phyloP scores from a whole-genome alignment of 2,113 vertebrate genomes.

The Australoheros scitulus region DNA sequence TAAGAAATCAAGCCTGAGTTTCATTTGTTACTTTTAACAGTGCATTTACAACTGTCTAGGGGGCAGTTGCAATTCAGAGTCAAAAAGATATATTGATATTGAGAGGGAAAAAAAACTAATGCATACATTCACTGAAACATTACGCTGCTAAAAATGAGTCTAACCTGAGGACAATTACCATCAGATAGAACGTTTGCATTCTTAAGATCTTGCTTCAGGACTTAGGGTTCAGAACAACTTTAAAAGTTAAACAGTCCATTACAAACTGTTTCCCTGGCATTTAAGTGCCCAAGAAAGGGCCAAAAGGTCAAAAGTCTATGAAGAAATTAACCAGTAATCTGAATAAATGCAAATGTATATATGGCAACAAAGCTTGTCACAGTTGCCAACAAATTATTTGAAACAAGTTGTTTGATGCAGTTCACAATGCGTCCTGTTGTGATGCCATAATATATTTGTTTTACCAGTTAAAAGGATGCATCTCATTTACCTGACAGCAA shows the following conservation, averaged over 20 bases:
- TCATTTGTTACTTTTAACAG: neutral
- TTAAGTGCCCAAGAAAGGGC: neutral
- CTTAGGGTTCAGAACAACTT: neutral
- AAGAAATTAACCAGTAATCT: neutral
- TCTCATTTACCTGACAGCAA: constrained; percentile 50
- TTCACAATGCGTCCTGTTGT: constrained; percentile 3
- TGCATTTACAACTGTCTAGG: neutral
- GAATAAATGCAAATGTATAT: neutral
- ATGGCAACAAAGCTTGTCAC: neutral
- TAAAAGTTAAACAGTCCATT: neutral
- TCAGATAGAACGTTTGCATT: neutral
- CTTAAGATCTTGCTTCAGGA: neutral
- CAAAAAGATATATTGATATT: neutral
- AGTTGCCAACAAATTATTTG: neutral
- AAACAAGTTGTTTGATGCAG: neutral
- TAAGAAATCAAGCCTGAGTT: neutral
- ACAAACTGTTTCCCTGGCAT: neutral
- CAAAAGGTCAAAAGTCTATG: neutral
- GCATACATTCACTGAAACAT: neutral
- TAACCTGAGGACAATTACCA: neutral
- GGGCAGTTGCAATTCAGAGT: neutral
- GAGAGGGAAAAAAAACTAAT: no score
- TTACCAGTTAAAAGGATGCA: constrained; percentile 18
- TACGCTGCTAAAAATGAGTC: neutral
- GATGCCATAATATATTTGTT: neutral